phyloP scores from a whole-genome alignment of 2,888 invertebrate species.

The Melanargia galathea region DNA sequence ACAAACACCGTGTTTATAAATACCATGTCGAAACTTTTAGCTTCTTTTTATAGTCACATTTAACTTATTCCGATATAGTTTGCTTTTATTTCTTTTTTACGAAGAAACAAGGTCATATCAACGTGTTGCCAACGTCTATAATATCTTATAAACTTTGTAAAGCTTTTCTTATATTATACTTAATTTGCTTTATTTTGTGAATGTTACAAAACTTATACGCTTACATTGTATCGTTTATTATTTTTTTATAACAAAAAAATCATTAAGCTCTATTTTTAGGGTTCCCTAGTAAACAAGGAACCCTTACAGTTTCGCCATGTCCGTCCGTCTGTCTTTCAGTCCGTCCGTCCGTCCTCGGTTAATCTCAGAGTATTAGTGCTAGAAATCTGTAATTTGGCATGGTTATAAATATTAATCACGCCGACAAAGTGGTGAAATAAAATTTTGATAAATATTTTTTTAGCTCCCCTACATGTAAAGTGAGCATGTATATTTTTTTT shows the following conservation, averaged over 20 bases:
- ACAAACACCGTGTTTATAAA: neutral
- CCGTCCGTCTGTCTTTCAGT: too few relatives aligned
- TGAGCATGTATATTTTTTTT: too few relatives aligned
- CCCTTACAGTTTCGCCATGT: too few relatives aligned
- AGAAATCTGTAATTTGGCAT: too few relatives aligned
- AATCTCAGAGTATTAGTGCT: too few relatives aligned
- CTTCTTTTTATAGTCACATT: constrained; percentile 1
- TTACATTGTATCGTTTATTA: neutral
- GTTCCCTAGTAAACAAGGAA: too few relatives aligned
- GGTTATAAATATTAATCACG: too few relatives aligned
- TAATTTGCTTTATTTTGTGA: constrained; percentile 10
- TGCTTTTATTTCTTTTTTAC: constrained; percentile 10
- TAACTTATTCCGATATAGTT: neutral
- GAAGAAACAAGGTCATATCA: neutral
- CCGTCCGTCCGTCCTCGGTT: too few relatives aligned
- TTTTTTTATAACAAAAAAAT: neutral
- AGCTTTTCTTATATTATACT: neutral
- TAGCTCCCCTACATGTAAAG: too few relatives aligned
- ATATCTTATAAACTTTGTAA: neutral
- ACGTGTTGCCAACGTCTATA: neutral
- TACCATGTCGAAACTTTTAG: neutral
- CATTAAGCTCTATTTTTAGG: neutral
- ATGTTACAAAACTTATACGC: neutral
- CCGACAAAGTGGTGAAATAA: too few relatives aligned
- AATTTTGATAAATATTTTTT: too few relatives aligned